Evolutionary conservation across 2,797 vertebrate genomes (phyloP), one percentile per base, ranked within the genome.

Genomic region (Pipistrellus pygmaeus): DNA sequence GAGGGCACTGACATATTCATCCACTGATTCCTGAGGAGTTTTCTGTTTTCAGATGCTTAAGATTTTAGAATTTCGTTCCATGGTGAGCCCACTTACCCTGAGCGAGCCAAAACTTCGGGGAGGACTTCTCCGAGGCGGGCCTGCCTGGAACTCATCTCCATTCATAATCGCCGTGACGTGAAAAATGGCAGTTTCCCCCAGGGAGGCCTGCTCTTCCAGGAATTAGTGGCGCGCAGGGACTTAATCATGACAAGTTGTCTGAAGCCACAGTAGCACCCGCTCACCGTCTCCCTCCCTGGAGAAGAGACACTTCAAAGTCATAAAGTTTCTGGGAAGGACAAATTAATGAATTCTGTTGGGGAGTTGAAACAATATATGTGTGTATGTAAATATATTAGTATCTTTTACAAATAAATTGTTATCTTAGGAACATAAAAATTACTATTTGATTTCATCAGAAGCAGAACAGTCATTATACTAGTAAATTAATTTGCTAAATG

Each of bases 91-190:
- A 91, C 68, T 90, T 89, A 92, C 85, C 35, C 25, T 81, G 68
- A 81, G 25, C 75, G 2, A 88, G 30, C 87, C 82, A 88, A 95
- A 76, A 92, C 87, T 73, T 69, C 85, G 85, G 32, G 32, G 69
- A 73, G 20, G 38, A 62, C 69, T 82, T 90, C 82, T 87, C 78
- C 88, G 88, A 78, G 95, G 81, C 25, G 41, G 60, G 72, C 85
- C 75, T 94, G 86, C 91, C 86, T 94, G 69, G 93, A 96, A 96
- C 83, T 88, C 90, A 89, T 93, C 95, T 91, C 80, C 87, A 92
- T 91, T 62, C 90, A 85, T 96, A 88, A 91, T 57, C 51, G 80
- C 83, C 41, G 64, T 83, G 83, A 94, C 90, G 57, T 96, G 86
- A 95, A 92, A 95, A 96, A 94, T 80, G 81, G 38, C 93, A 69